Conservation (phyloP, 1,140 invertebrate genomes). For the Calliphora vicina region DNA sequence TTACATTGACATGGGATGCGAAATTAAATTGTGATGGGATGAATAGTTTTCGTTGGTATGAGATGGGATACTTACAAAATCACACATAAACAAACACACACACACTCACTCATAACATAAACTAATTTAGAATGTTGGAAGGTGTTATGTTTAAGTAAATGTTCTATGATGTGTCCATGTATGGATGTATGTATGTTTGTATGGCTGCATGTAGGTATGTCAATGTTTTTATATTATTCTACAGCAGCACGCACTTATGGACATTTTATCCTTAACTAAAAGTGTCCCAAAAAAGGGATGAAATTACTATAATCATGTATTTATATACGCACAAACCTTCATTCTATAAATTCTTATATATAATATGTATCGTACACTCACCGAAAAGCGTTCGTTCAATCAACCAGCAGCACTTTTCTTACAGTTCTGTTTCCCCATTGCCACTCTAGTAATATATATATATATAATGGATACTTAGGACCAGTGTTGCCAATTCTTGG, state of each 20-base stretch:
- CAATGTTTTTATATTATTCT: not conserved
- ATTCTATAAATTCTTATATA: too few species aligned
- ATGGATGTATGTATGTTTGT: not conserved
- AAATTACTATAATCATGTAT: conserved; percentile 42
- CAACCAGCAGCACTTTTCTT: too few species aligned
- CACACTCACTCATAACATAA: conserved; percentile 9
- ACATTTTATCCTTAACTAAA: conserved; percentile 47
- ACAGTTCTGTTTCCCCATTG: too few species aligned
- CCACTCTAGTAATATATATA: too few species aligned
- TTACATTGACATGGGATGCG: conserved; percentile 35
- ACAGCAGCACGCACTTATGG: not conserved
- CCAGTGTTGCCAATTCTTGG: too few species aligned
- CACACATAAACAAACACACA: conserved; percentile 39
- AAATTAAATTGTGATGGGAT: not conserved
- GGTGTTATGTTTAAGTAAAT: conserved; percentile 2
- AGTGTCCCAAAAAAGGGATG: conserved; percentile 61
- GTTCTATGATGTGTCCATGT: not conserved
- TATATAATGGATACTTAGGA: not conserved
- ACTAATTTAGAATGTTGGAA: not conserved
- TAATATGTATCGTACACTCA: not conserved
- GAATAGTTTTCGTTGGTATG: conserved; percentile 10
- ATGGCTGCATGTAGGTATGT: conserved; percentile 30
- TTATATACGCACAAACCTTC: not conserved
- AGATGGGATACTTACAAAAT: not conserved
- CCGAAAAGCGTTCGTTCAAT: not conserved